These are phyloP conservation scores for Onychostoma macrolepis DNA, from an alignment of 2,113 vertebrate species.

Conservation along the genomic window DNA sequence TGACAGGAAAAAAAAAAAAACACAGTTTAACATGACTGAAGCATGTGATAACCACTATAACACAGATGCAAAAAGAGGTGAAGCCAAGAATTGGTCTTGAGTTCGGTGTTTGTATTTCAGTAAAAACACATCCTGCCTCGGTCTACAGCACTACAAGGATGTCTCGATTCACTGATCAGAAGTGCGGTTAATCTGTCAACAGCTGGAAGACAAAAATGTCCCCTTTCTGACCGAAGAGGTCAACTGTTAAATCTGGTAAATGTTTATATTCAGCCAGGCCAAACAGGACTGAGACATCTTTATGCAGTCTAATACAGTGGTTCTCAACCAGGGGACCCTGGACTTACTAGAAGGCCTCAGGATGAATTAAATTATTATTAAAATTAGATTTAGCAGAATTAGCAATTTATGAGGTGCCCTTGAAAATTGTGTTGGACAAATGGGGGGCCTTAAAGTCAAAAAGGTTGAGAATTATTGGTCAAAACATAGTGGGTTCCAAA, in stretches of 20 bases:
- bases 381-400: no score
- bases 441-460: no score
- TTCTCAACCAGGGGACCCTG: not conserved
- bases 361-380: not conserved
- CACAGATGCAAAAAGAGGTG: not conserved
- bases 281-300: conserved; percentile 5
- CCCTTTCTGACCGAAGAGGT: conserved; percentile 39
- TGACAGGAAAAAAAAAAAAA: not conserved
- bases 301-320: not conserved
- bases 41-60: not conserved
- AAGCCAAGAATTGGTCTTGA: not conserved
- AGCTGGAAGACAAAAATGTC: conserved; percentile 47
- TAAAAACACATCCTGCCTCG: not conserved
- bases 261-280: conserved; percentile 46
- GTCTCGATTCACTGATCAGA: conserved; percentile 42
- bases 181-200: conserved; percentile 56
- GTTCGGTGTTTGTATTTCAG: not conserved
- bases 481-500: no score
- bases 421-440: no score
- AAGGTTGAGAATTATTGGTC: no score
- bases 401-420: no score
- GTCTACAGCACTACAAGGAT: conserved; percentile 2
- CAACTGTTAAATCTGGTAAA: conserved; percentile 55
- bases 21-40: not conserved
- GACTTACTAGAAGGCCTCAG: not conserved